phyloP scores from a whole-genome alignment of 2,888 invertebrate genomes.

The Eumacrocentrus americanus region DNA sequence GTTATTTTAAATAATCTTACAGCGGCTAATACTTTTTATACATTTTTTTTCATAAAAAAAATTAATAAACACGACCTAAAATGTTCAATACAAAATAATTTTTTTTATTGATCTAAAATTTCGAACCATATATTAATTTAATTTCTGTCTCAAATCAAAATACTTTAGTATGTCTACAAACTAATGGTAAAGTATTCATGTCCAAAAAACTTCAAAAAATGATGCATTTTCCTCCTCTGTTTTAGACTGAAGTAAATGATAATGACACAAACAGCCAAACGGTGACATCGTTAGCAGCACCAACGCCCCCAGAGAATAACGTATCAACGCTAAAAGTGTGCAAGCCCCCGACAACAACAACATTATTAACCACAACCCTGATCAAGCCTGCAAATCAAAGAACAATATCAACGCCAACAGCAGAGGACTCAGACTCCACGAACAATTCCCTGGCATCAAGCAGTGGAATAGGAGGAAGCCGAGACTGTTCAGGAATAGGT shows the following conservation, averaged over 20 bases:
- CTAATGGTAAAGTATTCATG: too few species aligned
- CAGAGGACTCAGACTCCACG: constrained; percentile 63
- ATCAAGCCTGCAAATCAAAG: constrained; percentile 46
- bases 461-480: constrained; percentile 63
- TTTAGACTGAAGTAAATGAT: constrained; percentile 55
- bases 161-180: too few species aligned
- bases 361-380: constrained; percentile 46
- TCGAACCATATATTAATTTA: too few species aligned
- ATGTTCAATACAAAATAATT: constrained; percentile 24
- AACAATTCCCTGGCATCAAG: constrained; percentile 68
- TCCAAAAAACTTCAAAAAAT: too few species aligned
- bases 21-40: too few species aligned
- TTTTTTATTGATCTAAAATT: too few species aligned
- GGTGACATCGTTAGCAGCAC: constrained; percentile 41
- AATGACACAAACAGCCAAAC: constrained; percentile 51
- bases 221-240: constrained; percentile 23
- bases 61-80: background rate
- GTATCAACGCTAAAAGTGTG: constrained; percentile 50
- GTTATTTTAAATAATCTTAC: too few species aligned
- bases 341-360: constrained; percentile 63
- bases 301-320: constrained; percentile 53
- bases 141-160: too few species aligned
- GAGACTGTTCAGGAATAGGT: constrained; percentile 62
- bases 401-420: constrained; percentile 51
- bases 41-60: background rate